Conservation (phyloP, 1,140 invertebrate species). For the Drosophila quadrilineata region DNA sequence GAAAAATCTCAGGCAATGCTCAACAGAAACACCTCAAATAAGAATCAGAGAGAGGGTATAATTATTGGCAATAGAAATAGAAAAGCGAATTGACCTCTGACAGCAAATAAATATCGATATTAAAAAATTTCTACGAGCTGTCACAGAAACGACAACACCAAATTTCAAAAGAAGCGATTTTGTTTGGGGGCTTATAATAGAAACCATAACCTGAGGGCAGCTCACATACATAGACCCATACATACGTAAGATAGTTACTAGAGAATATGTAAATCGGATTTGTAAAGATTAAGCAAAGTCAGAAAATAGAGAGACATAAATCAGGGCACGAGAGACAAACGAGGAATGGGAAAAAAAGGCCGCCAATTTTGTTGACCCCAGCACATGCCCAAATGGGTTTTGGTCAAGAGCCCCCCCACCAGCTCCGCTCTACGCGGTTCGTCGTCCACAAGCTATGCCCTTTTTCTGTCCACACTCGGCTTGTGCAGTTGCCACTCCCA, state of each 20-base stretch:
- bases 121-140: slow-evolving; percentile 27
- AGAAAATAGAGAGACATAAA: slow-evolving; percentile 4
- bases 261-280: slow-evolving; percentile 8
- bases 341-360: no score
- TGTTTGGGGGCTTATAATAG: neutral
- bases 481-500: neutral
- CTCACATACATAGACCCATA: neutral
- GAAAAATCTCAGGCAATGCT: no score
- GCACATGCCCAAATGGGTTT: neutral
- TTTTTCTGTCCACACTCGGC: neutral
- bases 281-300: neutral
- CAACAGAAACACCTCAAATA: no score
- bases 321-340: no score
- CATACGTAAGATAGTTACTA: no score
- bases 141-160: slow-evolving; percentile 8
- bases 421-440: neutral
- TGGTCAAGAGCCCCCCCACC: neutral
- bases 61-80: slow-evolving; percentile 2
- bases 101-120: slow-evolving; percentile 27
- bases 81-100: slow-evolving; percentile 67
- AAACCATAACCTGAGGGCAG: slow-evolving; percentile 7
- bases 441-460: neutral
- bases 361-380: slow-evolving; percentile 6
- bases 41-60: no score
- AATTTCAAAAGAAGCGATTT: neutral